phyloP scores from a whole-genome alignment of 1,140 invertebrate species.

The Bathynomus jamesi region DNA sequence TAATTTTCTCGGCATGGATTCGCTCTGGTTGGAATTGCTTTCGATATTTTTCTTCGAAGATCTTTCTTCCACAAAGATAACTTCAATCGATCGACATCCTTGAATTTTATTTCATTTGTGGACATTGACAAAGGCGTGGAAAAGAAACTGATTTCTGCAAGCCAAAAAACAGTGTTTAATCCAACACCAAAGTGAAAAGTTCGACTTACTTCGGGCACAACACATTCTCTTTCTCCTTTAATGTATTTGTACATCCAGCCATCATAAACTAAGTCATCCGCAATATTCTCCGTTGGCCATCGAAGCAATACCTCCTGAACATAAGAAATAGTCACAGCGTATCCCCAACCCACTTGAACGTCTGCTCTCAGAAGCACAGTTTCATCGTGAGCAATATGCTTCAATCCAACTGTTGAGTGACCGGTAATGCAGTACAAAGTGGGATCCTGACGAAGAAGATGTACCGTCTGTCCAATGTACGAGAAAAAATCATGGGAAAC shows the following conservation, averaged over 20 bases:
- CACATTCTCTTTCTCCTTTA: neutral
- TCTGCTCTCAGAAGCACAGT: neutral
- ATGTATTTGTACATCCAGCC: neutral
- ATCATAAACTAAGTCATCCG: neutral
- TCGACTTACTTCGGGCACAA: slow-evolving; percentile 9
- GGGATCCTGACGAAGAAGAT: neutral
- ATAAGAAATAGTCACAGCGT: slow-evolving; percentile 2
- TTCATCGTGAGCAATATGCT: neutral
- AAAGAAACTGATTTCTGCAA: neutral
- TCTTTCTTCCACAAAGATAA: neutral
- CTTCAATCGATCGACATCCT: neutral
- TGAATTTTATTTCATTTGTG: neutral
- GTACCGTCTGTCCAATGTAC: slow-evolving; percentile 7
- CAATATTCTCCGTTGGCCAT: neutral
- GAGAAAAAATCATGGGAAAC: slow-evolving; percentile 17
- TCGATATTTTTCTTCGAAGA: neutral
- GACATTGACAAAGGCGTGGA: neutral
- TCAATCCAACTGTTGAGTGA: neutral
- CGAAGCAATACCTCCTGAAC: neutral
- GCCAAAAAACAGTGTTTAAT: neutral
- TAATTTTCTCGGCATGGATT: neutral
- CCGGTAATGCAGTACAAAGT: slow-evolving; percentile 11
- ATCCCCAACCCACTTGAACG: slow-evolving; percentile 15
- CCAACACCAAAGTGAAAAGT: slow-evolving; percentile 8
- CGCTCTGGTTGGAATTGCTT: neutral